A percentile compares a stretch with the other conserved stretches of the same genome.
Evolutionary conservation across 2,888 invertebrate genomes (phyloP).

Genomic region (Trilocha varians): DNA sequence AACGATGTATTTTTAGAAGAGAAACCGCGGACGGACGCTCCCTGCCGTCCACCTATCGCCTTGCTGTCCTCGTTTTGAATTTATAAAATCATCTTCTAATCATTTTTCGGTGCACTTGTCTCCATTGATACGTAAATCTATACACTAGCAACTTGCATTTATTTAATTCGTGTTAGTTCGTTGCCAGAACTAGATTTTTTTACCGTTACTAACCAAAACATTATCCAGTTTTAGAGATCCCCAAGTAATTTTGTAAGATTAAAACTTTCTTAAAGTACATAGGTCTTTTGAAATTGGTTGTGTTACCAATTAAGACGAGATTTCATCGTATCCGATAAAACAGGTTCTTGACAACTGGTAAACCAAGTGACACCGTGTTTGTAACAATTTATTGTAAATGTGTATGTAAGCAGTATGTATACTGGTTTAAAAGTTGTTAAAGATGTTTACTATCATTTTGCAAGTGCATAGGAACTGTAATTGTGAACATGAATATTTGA

Average conservation of each 20-base stretch:
- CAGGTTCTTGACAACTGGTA: constrained; percentile 16
- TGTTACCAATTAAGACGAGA: constrained; percentile 17
- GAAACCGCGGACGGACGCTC: constrained; percentile 40
- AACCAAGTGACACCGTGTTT: too few relatives aligned
- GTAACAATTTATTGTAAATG: too few relatives aligned
- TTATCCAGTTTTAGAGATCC: background rate
- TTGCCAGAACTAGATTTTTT: background rate
- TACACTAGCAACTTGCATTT: background rate
- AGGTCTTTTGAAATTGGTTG: constrained; percentile 14
- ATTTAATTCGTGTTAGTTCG: background rate
- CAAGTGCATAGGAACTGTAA: too few relatives aligned
- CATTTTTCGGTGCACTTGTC: background rate
- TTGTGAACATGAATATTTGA: too few relatives aligned
- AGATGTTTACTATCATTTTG: too few relatives aligned
- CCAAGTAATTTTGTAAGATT: constrained; percentile 9
- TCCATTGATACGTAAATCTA: background rate
- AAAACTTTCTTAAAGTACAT: background rate
- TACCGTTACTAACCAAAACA: background rate
- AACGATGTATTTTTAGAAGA: constrained; percentile 61
- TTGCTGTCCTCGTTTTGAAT: constrained; percentile 23
- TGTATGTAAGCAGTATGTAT: too few relatives aligned
- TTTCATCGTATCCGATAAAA: constrained; percentile 18
- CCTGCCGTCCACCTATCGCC: constrained; percentile 27
- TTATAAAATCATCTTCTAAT: constrained; percentile 1
- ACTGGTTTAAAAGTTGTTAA: too few relatives aligned